These are phyloP conservation scores for Enteromius trimaculatus DNA, from an alignment of 2,797 vertebrate species.

Conservation along the genomic window DNA sequence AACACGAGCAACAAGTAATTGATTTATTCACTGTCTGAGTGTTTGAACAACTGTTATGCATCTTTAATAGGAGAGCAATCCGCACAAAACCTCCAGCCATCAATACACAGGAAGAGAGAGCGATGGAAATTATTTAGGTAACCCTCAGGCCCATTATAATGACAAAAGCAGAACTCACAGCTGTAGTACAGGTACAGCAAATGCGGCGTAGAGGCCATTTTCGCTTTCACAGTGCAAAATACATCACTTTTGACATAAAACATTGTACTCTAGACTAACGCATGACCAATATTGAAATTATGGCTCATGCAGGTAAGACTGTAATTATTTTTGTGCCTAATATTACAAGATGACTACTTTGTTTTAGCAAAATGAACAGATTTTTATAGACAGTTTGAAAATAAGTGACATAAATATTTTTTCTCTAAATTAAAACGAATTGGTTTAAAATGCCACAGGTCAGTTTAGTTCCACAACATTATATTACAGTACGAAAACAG, in stretches of 20 bases:
- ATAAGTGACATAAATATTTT: background rate
- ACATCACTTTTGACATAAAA: background rate
- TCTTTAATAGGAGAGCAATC: slow-evolving; percentile 47
- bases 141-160: background rate
- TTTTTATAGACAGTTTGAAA: background rate
- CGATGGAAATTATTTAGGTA: background rate
- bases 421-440: background rate
- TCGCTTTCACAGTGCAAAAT: background rate
- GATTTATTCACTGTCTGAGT: slow-evolving; percentile 41
- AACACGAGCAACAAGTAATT: slow-evolving; percentile 38
- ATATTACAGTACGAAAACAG: background rate
- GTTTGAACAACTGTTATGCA: slow-evolving; percentile 43
- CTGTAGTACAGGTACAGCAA: background rate
- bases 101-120: background rate
- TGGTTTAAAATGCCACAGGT: background rate
- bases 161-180: background rate
- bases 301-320: background rate
- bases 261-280: background rate
- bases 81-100: slow-evolving; percentile 22
- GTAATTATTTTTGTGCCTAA: background rate
- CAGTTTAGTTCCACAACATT: background rate
- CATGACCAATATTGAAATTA: background rate
- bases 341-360: background rate
- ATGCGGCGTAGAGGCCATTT: background rate
- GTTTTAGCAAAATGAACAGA: rapidly evolving